phyloP scores from a whole-genome alignment of 2,888 invertebrate genomes.

The Rhagonycha lutea region DNA sequence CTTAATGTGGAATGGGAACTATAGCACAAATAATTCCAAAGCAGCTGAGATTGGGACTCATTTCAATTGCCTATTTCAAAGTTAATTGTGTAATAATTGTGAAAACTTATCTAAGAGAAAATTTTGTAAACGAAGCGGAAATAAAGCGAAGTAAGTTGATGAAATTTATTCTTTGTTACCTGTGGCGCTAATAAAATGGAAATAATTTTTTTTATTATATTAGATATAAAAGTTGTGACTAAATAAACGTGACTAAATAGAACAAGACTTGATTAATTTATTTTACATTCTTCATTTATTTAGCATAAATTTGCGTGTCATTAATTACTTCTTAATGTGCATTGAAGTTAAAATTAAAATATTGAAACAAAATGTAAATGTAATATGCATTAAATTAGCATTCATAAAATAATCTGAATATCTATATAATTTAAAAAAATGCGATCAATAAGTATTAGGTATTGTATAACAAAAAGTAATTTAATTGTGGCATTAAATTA shows the following conservation, averaged over 20 bases:
- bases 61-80: too few relatives aligned
- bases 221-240: neutral
- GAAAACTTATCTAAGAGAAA: neutral
- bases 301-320: neutral
- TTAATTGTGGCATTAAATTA: conserved; percentile 1
- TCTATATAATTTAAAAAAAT: conserved; percentile 1
- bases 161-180: neutral
- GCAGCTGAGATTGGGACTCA: too few relatives aligned
- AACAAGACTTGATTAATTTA: neutral
- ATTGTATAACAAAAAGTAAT: neutral
- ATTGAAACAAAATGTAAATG: neutral
- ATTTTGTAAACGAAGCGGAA: neutral
- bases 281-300: neutral
- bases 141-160: neutral
- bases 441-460: neutral
- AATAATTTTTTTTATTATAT: neutral
- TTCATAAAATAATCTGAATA: neutral
- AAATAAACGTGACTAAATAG: neutral
- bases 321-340: neutral
- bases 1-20: too few relatives aligned
- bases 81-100: neutral
- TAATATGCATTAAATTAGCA: neutral
- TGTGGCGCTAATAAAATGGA: neutral
- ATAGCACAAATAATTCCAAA: too few relatives aligned
- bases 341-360: neutral